Conservation (phyloP, 2,797 vertebrate genomes). For the Rhadinocentrus ornatus region DNA sequence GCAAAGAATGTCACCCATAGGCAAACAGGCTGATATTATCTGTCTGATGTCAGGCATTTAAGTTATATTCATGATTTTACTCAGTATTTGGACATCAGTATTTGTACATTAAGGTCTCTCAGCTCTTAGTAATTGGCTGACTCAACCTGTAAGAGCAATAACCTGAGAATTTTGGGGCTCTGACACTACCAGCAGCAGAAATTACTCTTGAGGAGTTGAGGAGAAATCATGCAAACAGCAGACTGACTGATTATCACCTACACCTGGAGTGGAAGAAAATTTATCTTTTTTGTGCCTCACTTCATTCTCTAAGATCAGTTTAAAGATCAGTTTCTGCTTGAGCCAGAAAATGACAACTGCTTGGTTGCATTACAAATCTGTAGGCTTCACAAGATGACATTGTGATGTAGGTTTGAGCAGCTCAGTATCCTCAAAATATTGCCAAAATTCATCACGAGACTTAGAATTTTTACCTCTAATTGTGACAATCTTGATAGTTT, state of each 20-base stretch:
- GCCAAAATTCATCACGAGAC: neutral
- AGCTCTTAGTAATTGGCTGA: slow-evolving; percentile 52
- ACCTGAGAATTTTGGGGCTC: slow-evolving; percentile 28
- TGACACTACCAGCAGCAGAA: slow-evolving; percentile 25
- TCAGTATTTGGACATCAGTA: slow-evolving; percentile 53
- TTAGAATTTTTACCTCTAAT: neutral
- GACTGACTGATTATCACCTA: slow-evolving; percentile 42
- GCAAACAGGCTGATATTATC: slow-evolving; percentile 38
- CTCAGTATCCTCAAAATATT: neutral
- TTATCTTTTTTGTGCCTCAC: slow-evolving; percentile 4
- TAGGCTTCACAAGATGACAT: neutral
- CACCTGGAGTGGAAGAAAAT: slow-evolving; percentile 30
- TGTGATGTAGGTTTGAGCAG: neutral
- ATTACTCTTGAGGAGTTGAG: slow-evolving; percentile 7
- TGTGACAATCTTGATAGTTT: neutral
- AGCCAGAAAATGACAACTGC: slow-evolving; percentile 22
- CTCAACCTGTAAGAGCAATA: slow-evolving; percentile 47
- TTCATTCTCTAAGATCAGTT: slow-evolving; percentile 18
- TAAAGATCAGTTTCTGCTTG: slow-evolving; percentile 39
- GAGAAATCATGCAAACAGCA: slow-evolving; percentile 30
- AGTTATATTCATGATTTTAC: slow-evolving; percentile 57
- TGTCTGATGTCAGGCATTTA: slow-evolving; percentile 51
- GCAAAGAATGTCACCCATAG: slow-evolving; percentile 30
- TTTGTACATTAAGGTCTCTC: slow-evolving; percentile 55
- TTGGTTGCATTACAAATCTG: neutral